Percentiles rank a stretch among this genome's conserved stretches.
phyloP scores from a whole-genome alignment of 2,797 vertebrate genomes.

The Falco berigora region DNA sequence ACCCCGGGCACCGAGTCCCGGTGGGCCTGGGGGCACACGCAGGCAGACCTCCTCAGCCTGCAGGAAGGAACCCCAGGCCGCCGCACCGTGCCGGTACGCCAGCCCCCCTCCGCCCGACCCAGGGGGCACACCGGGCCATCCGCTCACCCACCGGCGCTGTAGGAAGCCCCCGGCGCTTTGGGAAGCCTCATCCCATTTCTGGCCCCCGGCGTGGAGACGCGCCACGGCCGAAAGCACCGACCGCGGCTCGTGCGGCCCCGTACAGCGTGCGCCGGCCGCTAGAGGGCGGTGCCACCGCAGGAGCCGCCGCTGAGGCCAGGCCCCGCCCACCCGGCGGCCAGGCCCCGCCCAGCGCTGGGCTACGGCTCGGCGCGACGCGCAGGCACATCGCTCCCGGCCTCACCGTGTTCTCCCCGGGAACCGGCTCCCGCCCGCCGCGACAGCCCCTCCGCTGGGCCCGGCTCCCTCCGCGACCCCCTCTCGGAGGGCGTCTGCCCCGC shows the following conservation, averaged over 20 bases:
- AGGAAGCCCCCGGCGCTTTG: background rate
- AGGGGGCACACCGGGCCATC: background rate
- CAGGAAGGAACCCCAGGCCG: background rate
- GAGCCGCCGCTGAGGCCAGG: background rate
- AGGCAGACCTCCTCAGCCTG: too few relatives aligned
- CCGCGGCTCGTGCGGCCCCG: too few relatives aligned
- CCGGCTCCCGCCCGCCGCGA: fast-evolving
- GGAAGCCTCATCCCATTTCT: background rate
- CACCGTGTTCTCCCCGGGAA: fast-evolving
- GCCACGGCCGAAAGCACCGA: background rate
- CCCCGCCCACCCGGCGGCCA: too few relatives aligned
- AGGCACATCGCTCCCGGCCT: fast-evolving
- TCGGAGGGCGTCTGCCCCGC: background rate
- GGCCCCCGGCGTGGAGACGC: background rate
- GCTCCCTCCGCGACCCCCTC: fast-evolving
- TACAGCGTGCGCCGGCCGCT: background rate
- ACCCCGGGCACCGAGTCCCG: fast-evolving
- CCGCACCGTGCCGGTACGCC: fast-evolving
- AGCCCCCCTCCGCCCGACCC: background rate
- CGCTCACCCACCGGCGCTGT: background rate
- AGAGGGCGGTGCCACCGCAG: background rate
- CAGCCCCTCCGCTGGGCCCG: background rate
- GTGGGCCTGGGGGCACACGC: background rate
- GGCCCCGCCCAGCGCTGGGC: too few relatives aligned
- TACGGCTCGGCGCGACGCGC: background rate